A percentile compares a stretch with the other conserved stretches of the same genome.
Evolutionary conservation across 2,797 vertebrate genomes (phyloP).

Genomic region (Chelidonichthys spinosus): DNA sequence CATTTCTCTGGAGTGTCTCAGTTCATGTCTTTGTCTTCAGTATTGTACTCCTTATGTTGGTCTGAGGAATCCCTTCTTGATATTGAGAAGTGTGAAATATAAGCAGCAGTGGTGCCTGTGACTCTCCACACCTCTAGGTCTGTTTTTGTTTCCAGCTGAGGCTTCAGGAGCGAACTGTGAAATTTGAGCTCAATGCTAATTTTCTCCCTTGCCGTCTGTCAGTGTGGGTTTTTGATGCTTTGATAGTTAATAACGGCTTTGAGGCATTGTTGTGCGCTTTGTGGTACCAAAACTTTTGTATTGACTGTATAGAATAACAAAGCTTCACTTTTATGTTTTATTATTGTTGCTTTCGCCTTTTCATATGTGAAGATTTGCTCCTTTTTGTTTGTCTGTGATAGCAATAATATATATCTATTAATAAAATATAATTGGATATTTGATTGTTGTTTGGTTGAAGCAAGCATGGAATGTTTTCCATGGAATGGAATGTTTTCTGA

Average conservation of each 20-base stretch:
- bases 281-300: slow-evolving; percentile 5
- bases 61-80: slow-evolving; percentile 37
- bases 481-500: too few relatives aligned
- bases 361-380: neutral
- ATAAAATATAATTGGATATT: neutral
- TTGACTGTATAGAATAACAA: slow-evolving; percentile 3
- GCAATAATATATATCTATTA: neutral
- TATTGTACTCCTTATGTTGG: slow-evolving; percentile 28
- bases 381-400: neutral
- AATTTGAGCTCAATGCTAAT: slow-evolving; percentile 55
- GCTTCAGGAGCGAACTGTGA: slow-evolving; percentile 59
- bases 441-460: neutral
- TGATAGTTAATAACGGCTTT: slow-evolving; percentile 43
- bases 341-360: neutral
- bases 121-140: slow-evolving; percentile 43
- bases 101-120: slow-evolving; percentile 3
- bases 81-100: slow-evolving; percentile 38
- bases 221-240: slow-evolving; percentile 63
- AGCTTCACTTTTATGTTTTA: neutral
- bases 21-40: slow-evolving; percentile 43
- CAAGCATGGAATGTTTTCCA: neutral
- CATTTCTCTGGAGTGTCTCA: slow-evolving; percentile 22
- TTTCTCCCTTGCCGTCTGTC: slow-evolving; percentile 63
- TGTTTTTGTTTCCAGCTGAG: slow-evolving; percentile 53
- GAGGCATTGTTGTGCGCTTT: slow-evolving; percentile 18